These are phyloP conservation scores for Salticus scenicus DNA, from an alignment of 2,888 invertebrate species.

Conservation along the genomic window DNA sequence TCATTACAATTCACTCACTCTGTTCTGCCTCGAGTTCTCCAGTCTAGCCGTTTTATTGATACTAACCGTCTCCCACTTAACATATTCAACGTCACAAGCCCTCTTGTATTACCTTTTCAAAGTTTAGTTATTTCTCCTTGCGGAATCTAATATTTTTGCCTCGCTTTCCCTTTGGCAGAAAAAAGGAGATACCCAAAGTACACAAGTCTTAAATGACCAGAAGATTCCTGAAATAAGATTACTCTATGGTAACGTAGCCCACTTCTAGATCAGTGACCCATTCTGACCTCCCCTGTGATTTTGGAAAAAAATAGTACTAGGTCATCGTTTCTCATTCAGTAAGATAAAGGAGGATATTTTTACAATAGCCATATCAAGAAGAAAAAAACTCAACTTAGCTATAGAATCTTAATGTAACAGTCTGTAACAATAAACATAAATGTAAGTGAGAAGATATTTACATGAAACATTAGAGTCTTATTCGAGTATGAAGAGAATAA, in stretches of 20 bases:
- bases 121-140: background rate
- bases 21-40: background rate
- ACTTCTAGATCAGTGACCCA: background rate
- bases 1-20: background rate
- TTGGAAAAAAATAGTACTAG: background rate
- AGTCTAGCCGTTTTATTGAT: background rate
- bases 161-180: constrained; percentile 10
- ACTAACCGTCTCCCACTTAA: constrained; percentile 10
- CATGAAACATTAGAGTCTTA: no score
- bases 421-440: no score
- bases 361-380: no score
- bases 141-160: constrained; percentile 40
- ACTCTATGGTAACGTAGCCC: background rate
- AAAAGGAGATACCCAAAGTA: constrained; percentile 28
- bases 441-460: no score
- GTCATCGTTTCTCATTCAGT: no score
- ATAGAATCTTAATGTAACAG: no score
- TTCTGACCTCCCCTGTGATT: background rate
- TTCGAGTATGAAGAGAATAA: no score
- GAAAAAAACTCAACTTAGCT: no score
- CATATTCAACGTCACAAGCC: constrained; percentile 41
- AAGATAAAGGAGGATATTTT: no score
- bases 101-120: constrained; percentile 38
- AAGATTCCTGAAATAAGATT: background rate
- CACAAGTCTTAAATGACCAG: constrained; percentile 29